Evolutionary conservation across 2,797 vertebrate genomes (phyloP).

Genomic region (Urocyon cinereoargenteus): DNA sequence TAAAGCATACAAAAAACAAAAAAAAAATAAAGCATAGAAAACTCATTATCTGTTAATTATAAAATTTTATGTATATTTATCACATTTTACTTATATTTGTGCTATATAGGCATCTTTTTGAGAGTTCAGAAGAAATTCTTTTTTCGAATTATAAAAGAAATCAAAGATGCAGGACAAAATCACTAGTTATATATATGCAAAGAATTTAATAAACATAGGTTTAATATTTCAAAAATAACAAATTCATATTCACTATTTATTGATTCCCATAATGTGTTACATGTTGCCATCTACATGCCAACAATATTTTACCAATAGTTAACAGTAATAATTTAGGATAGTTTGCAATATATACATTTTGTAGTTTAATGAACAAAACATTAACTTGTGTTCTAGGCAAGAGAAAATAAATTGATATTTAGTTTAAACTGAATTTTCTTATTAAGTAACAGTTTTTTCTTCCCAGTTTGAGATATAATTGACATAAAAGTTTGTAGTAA

Average conservation of each 20-base stretch:
- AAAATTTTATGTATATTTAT: neutral
- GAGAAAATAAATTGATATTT: slow-evolving; percentile 5
- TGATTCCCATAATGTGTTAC: neutral
- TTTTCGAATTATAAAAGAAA: slow-evolving; percentile 45
- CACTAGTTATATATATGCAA: neutral
- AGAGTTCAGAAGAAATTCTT: slow-evolving; percentile 17
- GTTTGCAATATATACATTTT: neutral
- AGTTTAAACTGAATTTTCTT: slow-evolving; percentile 37
- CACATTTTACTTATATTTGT: neutral
- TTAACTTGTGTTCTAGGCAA: neutral
- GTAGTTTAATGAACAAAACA: neutral
- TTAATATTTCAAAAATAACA: slow-evolving; percentile 43
- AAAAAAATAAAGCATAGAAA: neutral
- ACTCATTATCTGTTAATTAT: neutral
- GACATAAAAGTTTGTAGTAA: neutral
- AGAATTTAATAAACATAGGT: neutral
- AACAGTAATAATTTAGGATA: neutral
- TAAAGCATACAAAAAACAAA: neutral
- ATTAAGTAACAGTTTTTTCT: neutral
- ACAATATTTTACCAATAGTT: neutral
- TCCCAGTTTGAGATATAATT: neutral
- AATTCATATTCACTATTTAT: neutral
- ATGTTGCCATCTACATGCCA: neutral
- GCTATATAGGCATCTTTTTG: neutral
- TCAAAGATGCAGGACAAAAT: slow-evolving; percentile 33